phyloP scores from a whole-genome alignment of 2,888 invertebrate species.

The Acheta domesticus region DNA sequence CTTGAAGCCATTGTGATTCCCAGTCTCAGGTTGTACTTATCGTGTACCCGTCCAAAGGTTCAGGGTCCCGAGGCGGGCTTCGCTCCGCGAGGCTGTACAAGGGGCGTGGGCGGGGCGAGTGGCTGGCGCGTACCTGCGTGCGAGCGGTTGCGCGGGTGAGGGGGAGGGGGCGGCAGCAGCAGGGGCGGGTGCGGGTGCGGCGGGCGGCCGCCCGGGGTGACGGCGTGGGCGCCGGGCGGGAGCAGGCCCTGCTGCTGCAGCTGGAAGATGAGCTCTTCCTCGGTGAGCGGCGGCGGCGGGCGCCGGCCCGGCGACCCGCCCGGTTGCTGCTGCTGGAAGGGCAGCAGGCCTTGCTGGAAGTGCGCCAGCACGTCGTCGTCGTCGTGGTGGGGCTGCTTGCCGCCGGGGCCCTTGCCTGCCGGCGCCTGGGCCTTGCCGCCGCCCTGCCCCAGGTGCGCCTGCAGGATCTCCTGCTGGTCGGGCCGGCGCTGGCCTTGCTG shows the following conservation, averaged over 20 bases:
- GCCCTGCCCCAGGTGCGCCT: neutral
- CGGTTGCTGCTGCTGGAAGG: slow-evolving; percentile 19
- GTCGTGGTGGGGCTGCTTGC: neutral
- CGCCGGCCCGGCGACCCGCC: slow-evolving; percentile 25
- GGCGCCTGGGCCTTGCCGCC: too few relatives aligned
- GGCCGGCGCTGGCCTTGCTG: neutral
- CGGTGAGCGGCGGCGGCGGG: slow-evolving; percentile 21
- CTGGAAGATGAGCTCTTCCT: slow-evolving; percentile 29
- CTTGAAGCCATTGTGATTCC: too few relatives aligned
- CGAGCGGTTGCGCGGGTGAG: slow-evolving; percentile 22
- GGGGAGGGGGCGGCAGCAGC: slow-evolving; percentile 22
- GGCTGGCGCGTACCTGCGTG: slow-evolving; percentile 27
- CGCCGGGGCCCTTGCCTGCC: too few relatives aligned
- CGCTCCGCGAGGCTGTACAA: too few relatives aligned
- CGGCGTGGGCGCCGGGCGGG: neutral
- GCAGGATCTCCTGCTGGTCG: neutral
- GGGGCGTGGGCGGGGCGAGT: too few relatives aligned
- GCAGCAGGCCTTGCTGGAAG: slow-evolving; percentile 24
- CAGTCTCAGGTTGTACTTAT: too few relatives aligned
- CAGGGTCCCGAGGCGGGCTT: too few relatives aligned
- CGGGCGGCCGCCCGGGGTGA: neutral
- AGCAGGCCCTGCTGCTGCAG: slow-evolving; percentile 33
- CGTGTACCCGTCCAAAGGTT: too few relatives aligned
- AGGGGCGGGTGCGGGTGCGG: neutral
- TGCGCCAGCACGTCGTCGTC: slow-evolving; percentile 2